Evolutionary conservation across 2,113 vertebrate species (phyloP).

Genomic region (Sinocyclocheilus rhinocerous): DNA sequence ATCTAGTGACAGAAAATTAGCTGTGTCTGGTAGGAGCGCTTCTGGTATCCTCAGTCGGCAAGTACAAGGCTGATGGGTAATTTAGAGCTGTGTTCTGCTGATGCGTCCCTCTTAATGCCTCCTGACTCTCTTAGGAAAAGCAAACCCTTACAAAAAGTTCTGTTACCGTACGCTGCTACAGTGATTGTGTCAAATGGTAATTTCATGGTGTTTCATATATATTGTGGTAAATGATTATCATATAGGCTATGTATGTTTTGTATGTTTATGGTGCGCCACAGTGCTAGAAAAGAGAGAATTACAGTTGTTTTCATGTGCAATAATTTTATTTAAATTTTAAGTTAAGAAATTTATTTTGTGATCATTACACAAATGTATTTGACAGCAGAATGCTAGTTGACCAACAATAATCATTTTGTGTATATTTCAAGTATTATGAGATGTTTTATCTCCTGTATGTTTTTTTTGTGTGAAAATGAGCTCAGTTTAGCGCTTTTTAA

Average conservation of each 20-base stretch:
- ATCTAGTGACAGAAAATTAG: constrained; percentile 20
- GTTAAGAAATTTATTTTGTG: too few species aligned
- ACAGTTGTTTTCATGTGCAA: too few species aligned
- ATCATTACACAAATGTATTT: too few species aligned
- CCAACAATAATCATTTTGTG: too few species aligned
- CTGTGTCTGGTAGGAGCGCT: constrained; percentile 3
- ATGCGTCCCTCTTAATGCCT: neutral
- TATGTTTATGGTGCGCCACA: neutral
- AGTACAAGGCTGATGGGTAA: constrained; percentile 9
- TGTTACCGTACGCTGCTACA: neutral
- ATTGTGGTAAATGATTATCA: neutral
- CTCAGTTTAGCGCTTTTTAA: neutral
- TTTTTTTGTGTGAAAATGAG: neutral
- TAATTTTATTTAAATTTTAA: too few species aligned
- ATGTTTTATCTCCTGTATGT: too few species aligned
- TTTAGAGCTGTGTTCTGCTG: constrained; percentile 29
- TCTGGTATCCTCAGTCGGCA: constrained; percentile 13
- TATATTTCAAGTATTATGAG: too few species aligned
- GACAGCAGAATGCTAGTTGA: too few species aligned
- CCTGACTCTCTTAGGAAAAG: neutral
- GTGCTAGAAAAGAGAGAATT: neutral
- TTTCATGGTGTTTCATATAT: neutral
- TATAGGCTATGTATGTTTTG: neutral
- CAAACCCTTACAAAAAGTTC: neutral
- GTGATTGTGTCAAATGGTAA: neutral